Conservation (phyloP, 53 echinoderm and acorn worm genomes). For the Paelopatides confundens region DNA sequence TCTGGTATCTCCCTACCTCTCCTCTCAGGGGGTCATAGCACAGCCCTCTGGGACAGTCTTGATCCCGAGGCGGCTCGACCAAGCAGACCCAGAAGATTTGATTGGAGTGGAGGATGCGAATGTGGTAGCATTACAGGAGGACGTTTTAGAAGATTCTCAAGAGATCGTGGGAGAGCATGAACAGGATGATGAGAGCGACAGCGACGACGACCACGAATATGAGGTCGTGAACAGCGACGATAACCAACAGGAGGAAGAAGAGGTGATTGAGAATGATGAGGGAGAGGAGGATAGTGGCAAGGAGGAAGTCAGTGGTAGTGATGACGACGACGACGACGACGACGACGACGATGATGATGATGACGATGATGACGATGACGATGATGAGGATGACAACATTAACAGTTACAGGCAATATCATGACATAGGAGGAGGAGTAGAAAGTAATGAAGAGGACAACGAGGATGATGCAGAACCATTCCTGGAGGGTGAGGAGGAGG, state of each 20-base stretch:
- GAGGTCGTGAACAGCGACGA: background rate
- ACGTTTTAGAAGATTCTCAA: background rate
- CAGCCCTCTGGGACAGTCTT: slow-evolving; percentile 29
- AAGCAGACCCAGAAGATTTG: background rate
- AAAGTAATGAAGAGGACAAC: slow-evolving; percentile 39
- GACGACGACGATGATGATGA: slow-evolving; percentile 6
- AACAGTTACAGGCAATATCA: background rate
- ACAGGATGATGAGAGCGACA: background rate
- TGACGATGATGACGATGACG: slow-evolving; percentile 12
- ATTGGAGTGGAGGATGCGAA: background rate
- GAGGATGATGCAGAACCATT: slow-evolving; percentile 42
- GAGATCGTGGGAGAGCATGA: background rate
- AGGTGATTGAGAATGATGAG: background rate
- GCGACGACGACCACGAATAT: slow-evolving; percentile 15
- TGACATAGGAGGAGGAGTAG: slow-evolving; percentile 1
- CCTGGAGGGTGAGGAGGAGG: slow-evolving; percentile 32
- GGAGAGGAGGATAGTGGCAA: background rate
- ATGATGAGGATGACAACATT: slow-evolving; percentile 29
- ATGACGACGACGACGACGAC: slow-evolving; percentile 31
- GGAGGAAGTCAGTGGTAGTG: background rate
- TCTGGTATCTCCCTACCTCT: slow-evolving; percentile 87
- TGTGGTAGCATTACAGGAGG: background rate
- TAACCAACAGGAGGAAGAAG: background rate
- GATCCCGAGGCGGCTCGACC: background rate
- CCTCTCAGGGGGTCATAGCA: slow-evolving; percentile 65